These are phyloP conservation scores for Hydrotaea diabolus DNA, from an alignment of 2,888 invertebrate genomes.

Conservation along the genomic window DNA sequence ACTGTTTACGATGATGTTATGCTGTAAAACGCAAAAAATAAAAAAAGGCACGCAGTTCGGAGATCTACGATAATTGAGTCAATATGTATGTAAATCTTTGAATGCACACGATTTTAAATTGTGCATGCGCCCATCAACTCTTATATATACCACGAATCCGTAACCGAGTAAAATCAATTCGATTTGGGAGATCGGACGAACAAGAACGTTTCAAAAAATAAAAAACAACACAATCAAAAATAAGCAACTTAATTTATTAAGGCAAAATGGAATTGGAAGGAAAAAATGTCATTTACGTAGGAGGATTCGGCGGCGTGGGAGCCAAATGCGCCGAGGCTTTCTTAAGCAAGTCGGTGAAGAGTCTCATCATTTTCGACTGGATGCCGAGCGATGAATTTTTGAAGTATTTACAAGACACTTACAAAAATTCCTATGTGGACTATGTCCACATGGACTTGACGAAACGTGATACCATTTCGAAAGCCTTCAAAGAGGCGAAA, in stretches of 20 bases:
- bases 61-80: no score
- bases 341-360: slow-evolving; percentile 59
- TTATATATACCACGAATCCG: no score
- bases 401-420: slow-evolving; percentile 32
- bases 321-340: slow-evolving; percentile 56
- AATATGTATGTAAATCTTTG: no score
- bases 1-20: no score
- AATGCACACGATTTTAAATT: no score
- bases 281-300: slow-evolving; percentile 69
- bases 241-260: no score
- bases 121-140: not conserved
- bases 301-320: slow-evolving; percentile 72
- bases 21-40: no score
- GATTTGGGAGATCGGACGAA: not conserved
- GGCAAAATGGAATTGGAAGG: slow-evolving; percentile 15
- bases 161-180: not conserved
- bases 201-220: not conserved
- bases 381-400: slow-evolving; percentile 58
- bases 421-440: slow-evolving; percentile 52
- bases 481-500: slow-evolving; percentile 62
- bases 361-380: slow-evolving; percentile 70
- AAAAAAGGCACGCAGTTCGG: no score
- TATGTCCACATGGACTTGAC: slow-evolving; percentile 67
- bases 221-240: no score
- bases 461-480: slow-evolving; percentile 60